Conservation (phyloP, 2,888 invertebrate genomes). For the Acleris literana region DNA sequence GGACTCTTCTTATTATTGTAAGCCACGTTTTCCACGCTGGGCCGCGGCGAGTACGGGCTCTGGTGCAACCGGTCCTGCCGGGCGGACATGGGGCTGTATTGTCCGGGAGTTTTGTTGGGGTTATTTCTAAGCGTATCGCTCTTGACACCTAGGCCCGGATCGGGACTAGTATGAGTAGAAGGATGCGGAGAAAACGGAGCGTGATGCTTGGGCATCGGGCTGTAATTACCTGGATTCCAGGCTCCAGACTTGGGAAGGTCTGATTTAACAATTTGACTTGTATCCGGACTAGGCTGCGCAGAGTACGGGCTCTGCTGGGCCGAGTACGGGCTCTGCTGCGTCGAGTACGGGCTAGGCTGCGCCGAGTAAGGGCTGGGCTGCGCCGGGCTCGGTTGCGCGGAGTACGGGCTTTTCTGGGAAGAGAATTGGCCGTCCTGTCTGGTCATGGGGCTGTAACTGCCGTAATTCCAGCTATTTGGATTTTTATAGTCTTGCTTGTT, state of each 20-base stretch:
- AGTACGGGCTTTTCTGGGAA: constrained; percentile 77
- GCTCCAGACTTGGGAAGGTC: constrained; percentile 69
- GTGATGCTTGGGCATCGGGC: constrained; percentile 78
- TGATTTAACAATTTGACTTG: constrained; percentile 74
- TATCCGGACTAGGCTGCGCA: constrained; percentile 77
- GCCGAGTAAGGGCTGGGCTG: constrained; percentile 79
- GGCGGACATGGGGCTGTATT: constrained; percentile 73
- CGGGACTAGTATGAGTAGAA: constrained; percentile 74
- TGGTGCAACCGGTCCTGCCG: constrained; percentile 71
- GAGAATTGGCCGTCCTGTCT: constrained; percentile 74
- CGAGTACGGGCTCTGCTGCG: constrained; percentile 77
- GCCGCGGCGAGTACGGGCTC: constrained; percentile 74
- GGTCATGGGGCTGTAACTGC: constrained; percentile 76
- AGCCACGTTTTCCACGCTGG: constrained; percentile 64
- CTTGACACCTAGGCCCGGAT: constrained; percentile 67
- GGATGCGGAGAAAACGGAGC: constrained; percentile 76
- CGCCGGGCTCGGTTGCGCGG: constrained; percentile 74
- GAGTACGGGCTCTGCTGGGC: constrained; percentile 77
- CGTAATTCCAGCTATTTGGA: constrained; percentile 74
- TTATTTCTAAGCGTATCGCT: constrained; percentile 60
- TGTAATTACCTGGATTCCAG: constrained; percentile 78
- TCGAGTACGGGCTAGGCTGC: constrained; percentile 75
- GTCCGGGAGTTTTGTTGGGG: constrained; percentile 70
- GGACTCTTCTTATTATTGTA: constrained; percentile 73
- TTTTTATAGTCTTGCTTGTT: constrained; percentile 73